Conservation (phyloP, 1,140 invertebrate genomes). For the Scaptomyza graminum region DNA sequence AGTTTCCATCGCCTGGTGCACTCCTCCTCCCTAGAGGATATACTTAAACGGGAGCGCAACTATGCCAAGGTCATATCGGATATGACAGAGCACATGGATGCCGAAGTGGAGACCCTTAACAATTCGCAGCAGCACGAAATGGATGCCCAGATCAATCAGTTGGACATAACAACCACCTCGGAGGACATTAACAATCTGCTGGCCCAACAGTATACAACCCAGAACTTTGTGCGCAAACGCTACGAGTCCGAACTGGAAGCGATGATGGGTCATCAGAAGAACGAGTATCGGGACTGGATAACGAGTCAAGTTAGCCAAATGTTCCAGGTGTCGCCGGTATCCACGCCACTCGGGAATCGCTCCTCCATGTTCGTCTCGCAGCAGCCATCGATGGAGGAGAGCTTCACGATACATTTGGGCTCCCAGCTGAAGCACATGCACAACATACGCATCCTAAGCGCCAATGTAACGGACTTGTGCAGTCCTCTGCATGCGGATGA, state of each 20-base stretch:
- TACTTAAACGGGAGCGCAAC: conserved; percentile 91
- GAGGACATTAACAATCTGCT: conserved; percentile 91
- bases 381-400: conserved; percentile 90
- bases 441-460: conserved; percentile 95
- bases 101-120: conserved; percentile 87
- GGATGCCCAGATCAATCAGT: conserved; percentile 76
- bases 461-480: conserved; percentile 94
- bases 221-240: conserved; percentile 90
- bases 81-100: conserved; percentile 87
- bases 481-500: conserved; percentile 85
- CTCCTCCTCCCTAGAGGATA: conserved; percentile 89
- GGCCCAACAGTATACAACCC: conserved; percentile 87
- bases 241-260: conserved; percentile 91
- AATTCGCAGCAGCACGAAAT: conserved; percentile 86
- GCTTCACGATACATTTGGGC: conserved; percentile 98
- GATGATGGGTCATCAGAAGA: conserved; percentile 90
- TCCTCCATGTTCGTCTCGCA: conserved; percentile 83
- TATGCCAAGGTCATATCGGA: conserved; percentile 90
- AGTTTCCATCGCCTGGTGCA: conserved; percentile 93
- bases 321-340: conserved; percentile 72
- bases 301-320: conserved; percentile 83
- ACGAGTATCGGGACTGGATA: conserved; percentile 93
- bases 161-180: conserved; percentile 81
- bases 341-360: conserved; percentile 79
- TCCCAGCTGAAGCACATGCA: conserved; percentile 99